Base-by-base conservation (phyloP, 1,140 invertebrate species). In the Achatina immaculata region DNA sequence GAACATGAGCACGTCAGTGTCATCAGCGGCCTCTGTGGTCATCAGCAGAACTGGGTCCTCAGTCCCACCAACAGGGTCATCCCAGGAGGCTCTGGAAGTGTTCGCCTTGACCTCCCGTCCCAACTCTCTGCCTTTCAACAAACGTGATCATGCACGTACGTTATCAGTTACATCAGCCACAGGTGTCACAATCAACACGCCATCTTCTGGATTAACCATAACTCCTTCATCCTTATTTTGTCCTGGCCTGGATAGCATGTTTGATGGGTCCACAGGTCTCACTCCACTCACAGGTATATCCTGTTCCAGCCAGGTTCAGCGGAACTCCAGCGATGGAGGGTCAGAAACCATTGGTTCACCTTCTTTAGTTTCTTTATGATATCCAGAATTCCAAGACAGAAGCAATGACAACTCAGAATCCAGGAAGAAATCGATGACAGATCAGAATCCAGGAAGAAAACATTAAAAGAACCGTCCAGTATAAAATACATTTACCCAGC, bases 221-320 rank as follows among this genome's bases (percentile, higher is more conserved):
- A 83, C 83, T 40, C 78, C 78, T 1, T 80, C 78, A n/a, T 80
- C 78, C 42, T 55, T 80, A 43, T 80, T 80, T 28, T 80, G 68
- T 34, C 78, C 78, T 66, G 78, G 84, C 4, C 82, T 91, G 36
- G 96, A 98, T 83, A 96, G 95, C 68, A 93, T 98, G 77, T 97
- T 98, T 95, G 96, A 97, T 85, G 96, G 96, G 66, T 96, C 96
- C 79, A 97, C 96, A 6, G 96, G 96, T 0, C 92, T 97, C 16
- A 97, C 96, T 6, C 96, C 96, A 0, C 94, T 97, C 24, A 84
- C 85, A 4, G 48, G 48, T 1, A 45, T 85, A n/a, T 83, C 86
- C 16, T 88, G 87, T 51, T 83, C 84, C 24, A 84, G 82, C 65
- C 86, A 88, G 69, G 81, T 85, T 45, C 83, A 85, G 34, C 74